Percentiles rank a stretch among this genome's conserved stretches.
Conservation (phyloP, 2,888 invertebrate species). For the Reticulitermes lucifugus region DNA sequence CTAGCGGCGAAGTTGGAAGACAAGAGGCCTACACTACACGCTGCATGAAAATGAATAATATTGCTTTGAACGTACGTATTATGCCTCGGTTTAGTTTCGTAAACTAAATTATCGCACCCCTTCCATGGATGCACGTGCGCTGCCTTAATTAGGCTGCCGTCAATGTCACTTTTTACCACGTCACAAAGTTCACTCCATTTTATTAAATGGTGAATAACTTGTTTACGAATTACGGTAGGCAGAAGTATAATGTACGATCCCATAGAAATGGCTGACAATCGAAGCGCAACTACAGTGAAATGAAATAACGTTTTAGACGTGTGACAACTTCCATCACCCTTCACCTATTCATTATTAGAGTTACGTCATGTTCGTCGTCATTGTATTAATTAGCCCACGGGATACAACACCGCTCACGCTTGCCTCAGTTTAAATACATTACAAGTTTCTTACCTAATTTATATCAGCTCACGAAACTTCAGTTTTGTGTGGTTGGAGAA, state of each 20-base stretch:
- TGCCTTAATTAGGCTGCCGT: conserved; percentile 1
- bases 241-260: not conserved
- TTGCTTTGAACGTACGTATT: not conserved
- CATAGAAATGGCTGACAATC: not conserved
- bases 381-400: not conserved
- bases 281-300: not conserved
- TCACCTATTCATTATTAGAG: too few relatives aligned
- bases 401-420: too few relatives aligned
- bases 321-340: not conserved
- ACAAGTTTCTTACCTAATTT: too few relatives aligned
- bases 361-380: not conserved
- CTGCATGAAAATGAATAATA: not conserved
- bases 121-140: not conserved
- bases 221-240: not conserved
- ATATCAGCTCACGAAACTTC: too few relatives aligned
- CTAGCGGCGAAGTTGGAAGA: too few relatives aligned
- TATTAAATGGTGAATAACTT: not conserved
- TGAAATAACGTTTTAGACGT: not conserved
- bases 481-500: too few relatives aligned
- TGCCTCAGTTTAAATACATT: too few relatives aligned
- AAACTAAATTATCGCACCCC: conserved; percentile 2
- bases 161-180: conserved; percentile 7
- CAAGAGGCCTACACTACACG: too few relatives aligned
- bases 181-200: not conserved
- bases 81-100: not conserved